phyloP scores from a whole-genome alignment of 2,797 vertebrate genomes.

The Danio choprae region DNA sequence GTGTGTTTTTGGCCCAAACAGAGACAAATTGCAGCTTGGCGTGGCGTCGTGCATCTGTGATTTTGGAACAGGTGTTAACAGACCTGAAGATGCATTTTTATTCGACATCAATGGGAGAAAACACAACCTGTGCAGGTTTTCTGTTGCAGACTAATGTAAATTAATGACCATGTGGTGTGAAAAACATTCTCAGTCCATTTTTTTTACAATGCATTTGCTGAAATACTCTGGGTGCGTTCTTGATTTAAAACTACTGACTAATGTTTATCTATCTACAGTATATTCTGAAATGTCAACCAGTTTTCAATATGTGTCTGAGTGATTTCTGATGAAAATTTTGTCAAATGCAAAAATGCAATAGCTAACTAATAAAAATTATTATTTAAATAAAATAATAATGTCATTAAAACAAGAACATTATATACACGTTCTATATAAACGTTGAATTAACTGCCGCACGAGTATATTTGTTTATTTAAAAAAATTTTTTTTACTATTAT shows the following conservation, averaged over 20 bases:
- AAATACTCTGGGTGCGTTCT: slow-evolving; percentile 12
- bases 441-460: too few relatives aligned
- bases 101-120: slow-evolving; percentile 50
- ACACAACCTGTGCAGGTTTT: slow-evolving; percentile 49
- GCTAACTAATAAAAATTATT: too few relatives aligned
- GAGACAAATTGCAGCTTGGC: slow-evolving; percentile 65
- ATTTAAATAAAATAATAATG: too few relatives aligned
- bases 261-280: not conserved
- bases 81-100: slow-evolving; percentile 61
- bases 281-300: slow-evolving; percentile 11
- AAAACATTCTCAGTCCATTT: slow-evolving; percentile 35
- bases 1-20: slow-evolving; percentile 53
- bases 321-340: too few relatives aligned
- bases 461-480: too few relatives aligned
- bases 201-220: slow-evolving; percentile 33
- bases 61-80: slow-evolving; percentile 64
- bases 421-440: too few relatives aligned
- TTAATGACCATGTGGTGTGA: slow-evolving; percentile 52
- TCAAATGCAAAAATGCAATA: not conserved
- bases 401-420: too few relatives aligned
- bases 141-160: slow-evolving; percentile 58
- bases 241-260: slow-evolving; percentile 14
- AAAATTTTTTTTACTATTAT: too few relatives aligned
- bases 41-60: slow-evolving; percentile 61
- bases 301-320: not conserved